These are phyloP conservation scores for Solenopsis fugax DNA, from an alignment of 1,140 invertebrate genomes.

Conservation along the genomic window DNA sequence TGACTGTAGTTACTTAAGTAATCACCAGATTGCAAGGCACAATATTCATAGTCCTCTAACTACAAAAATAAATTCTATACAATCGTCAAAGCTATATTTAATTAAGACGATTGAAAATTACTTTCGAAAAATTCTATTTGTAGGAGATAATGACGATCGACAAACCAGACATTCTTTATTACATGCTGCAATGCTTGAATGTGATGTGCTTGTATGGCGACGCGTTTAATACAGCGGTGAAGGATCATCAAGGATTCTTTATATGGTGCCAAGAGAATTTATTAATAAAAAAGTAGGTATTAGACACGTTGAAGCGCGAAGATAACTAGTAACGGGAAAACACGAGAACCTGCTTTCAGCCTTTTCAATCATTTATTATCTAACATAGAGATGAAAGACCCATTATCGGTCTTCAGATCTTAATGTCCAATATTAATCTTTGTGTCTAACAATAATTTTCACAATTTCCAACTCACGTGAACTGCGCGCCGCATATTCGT, in stretches of 20 bases:
- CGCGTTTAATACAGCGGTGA: slow-evolving; percentile 94
- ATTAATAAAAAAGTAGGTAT: slow-evolving; percentile 95
- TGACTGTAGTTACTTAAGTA: background rate
- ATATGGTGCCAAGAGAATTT: slow-evolving; percentile 99
- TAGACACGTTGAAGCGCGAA: background rate
- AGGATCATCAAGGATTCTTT: slow-evolving; percentile 97
- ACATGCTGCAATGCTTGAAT: slow-evolving; percentile 96
- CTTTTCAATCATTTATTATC: background rate
- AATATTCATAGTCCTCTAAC: background rate
- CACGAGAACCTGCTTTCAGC: background rate
- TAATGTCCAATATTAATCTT: no score
- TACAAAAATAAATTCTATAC: background rate
- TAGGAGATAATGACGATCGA: slow-evolving; percentile 93
- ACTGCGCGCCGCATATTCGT: no score
- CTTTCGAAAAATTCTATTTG: slow-evolving; percentile 50
- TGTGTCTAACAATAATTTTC: no score
- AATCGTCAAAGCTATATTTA: background rate
- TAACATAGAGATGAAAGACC: no score
- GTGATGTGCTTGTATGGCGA: slow-evolving; percentile 97
- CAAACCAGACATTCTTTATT: slow-evolving; percentile 97
- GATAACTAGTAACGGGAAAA: background rate
- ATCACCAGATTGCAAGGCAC: background rate
- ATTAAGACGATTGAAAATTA: background rate
- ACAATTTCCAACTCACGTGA: no score
- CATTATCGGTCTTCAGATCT: no score